Evolutionary conservation across 2,888 invertebrate species (phyloP), one percentile per base, ranked within the genome.

Genomic region (Arctia plantaginis): DNA sequence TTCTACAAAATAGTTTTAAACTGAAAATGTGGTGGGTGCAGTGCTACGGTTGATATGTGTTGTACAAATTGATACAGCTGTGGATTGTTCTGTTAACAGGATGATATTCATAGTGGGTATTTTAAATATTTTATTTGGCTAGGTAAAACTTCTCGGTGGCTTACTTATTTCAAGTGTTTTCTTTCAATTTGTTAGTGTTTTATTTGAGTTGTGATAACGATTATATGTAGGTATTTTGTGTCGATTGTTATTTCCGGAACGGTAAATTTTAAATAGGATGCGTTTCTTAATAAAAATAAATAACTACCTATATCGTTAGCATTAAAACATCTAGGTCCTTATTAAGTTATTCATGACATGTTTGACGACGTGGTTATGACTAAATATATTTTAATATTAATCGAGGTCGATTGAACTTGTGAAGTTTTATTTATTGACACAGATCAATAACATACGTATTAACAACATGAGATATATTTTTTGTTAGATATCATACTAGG

Each of bases 11-110:
- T 74, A 73, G 77, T 80, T 83, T 89, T 86, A 77, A 80, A 88
- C 87, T 85, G 85, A 92, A 92, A 91, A 94, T 93, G 93, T 92
- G 90, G 91, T 90, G 89, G 86, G 86, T 91, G 90, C 85, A 89
- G 92, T 91, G 91, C 78, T 89, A 82, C 84, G 84, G 85, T 86
- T 88, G 86, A 85, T 85, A 85, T 86, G 84, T 86, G 81, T 82
- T 84, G 66, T 81, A 82, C 83, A 82, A 86, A 77, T 89, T 88
- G 85, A 87, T 82, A 86, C 86, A 85, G 85, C 82, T 87, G 87
- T 86, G 87, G 86, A 88, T 86, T 89, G 83, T 77, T 81, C 77
- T 85, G 82, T 74, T 66, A 80, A 81, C 88, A 93, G 76, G 82
- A 92, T 92, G 93, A 86, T 86, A 86, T 81, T 88, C 77, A 77